These are phyloP conservation scores for Pagrus major DNA, from an alignment of 2,113 vertebrate species.

Conservation along the genomic window DNA sequence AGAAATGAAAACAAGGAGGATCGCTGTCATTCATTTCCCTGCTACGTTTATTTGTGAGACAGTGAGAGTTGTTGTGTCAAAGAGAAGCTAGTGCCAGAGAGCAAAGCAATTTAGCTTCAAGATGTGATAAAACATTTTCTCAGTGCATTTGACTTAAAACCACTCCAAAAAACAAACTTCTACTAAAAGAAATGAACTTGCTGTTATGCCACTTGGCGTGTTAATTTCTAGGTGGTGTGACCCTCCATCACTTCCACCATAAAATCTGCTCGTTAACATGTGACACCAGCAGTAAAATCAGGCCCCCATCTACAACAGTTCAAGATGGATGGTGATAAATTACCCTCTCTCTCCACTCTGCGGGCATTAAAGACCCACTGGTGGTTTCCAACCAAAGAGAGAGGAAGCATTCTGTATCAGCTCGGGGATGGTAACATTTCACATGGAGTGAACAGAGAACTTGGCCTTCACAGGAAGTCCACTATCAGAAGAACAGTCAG, in stretches of 20 bases:
- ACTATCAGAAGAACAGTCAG: neutral
- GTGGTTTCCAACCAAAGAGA: conserved; percentile 51
- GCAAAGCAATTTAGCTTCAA: neutral
- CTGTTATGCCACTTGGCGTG: conserved; percentile 25
- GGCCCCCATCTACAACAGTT: conserved; percentile 52
- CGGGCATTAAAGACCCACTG: conserved; percentile 42
- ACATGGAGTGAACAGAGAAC: conserved; percentile 1
- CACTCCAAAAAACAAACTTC: neutral
- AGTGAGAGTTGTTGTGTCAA: neutral
- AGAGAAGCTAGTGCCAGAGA: neutral
- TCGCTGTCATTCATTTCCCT: conserved; percentile 37
- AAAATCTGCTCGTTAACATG: conserved; percentile 70
- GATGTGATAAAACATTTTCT: neutral
- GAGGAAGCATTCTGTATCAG: conserved; percentile 25
- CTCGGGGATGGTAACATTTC: conserved; percentile 32
- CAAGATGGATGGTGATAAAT: conserved; percentile 67
- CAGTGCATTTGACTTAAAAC: neutral
- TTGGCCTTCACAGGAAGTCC: neutral
- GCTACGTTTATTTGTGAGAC: neutral
- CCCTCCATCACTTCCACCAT: conserved; percentile 50
- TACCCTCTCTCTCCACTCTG: conserved; percentile 36
- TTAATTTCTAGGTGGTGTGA: conserved; percentile 53
- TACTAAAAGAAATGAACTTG: conserved; percentile 1
- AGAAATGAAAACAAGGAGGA: conserved; percentile 32
- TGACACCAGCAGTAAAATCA: conserved; percentile 71